Conservation (phyloP, 2,113 vertebrate genomes). For the Euleptes europaea region DNA sequence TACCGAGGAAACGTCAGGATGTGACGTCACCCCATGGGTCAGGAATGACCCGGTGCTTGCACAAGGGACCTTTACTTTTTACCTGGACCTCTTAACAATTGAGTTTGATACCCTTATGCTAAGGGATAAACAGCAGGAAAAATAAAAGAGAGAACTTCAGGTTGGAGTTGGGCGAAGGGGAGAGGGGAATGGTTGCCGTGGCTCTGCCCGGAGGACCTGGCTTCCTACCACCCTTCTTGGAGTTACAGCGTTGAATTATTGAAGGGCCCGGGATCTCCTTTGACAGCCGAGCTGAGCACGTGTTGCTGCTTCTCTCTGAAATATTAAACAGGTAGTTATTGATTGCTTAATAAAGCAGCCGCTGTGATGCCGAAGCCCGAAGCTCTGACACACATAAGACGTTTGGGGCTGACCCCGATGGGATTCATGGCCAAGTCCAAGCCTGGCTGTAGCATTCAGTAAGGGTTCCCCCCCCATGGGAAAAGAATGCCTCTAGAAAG, state of each 20-base stretch:
- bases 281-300: conserved; percentile 74
- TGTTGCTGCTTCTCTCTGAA: conserved; percentile 79
- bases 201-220: accelerated
- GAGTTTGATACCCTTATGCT: too few species aligned
- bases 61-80: too few species aligned
- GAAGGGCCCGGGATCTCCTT: conserved; percentile 64
- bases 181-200: too few species aligned
- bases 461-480: too few species aligned
- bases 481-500: not conserved
- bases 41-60: too few species aligned
- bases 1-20: too few species aligned
- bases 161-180: not conserved
- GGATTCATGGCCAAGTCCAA: too few species aligned
- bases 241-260: conserved; percentile 75
- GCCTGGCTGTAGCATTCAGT: not conserved
- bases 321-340: conserved; percentile 78
- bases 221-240: conserved; percentile 8
- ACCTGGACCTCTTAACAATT: too few species aligned
- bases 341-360: conserved; percentile 28
- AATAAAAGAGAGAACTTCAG: not conserved
- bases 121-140: not conserved
- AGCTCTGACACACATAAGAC: too few species aligned
- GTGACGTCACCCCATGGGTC: too few species aligned
- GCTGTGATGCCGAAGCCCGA: not conserved
- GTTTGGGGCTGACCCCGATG: not conserved